Evolutionary conservation across 2,113 vertebrate genomes (phyloP).

Genomic region (Cyanistes caeruleus): DNA sequence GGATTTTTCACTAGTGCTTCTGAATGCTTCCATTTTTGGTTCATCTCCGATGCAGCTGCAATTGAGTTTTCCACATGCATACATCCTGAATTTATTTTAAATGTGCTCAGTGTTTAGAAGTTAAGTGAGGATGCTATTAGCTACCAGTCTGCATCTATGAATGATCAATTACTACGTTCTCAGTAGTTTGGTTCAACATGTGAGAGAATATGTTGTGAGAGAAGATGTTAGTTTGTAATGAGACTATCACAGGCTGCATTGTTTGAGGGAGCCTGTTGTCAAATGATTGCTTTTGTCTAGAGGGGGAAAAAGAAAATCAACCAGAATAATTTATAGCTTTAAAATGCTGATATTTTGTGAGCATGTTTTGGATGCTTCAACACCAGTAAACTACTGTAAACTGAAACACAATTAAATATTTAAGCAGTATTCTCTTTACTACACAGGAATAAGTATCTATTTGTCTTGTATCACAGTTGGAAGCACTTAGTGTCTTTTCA

Average conservation of each 20-base stretch:
- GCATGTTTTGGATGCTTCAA: not conserved
- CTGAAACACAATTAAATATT: constrained; percentile 48
- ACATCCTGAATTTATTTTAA: constrained; percentile 39
- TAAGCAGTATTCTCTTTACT: not conserved
- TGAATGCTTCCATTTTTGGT: constrained; percentile 15
- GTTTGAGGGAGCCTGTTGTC: not conserved
- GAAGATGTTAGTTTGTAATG: not conserved
- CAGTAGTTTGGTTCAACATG: constrained; percentile 19
- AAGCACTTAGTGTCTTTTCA: not conserved
- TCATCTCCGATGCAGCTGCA: not conserved
- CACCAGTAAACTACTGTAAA: constrained; percentile 19
- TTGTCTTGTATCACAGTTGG: not conserved
- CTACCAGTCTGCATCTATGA: constrained; percentile 16
- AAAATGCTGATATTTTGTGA: not conserved
- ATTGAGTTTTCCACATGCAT: constrained; percentile 14
- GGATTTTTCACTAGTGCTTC: constrained; percentile 2
- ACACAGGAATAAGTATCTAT: not conserved
- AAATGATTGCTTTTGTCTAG: not conserved
- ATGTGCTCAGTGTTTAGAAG: constrained; percentile 19
- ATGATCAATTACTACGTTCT: constrained; percentile 2
- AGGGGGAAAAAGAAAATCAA: not conserved
- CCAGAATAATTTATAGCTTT: constrained; percentile 39
- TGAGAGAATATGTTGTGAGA: not conserved
- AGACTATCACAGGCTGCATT: not conserved
- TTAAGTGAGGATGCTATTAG: constrained; percentile 46